Percentiles rank a stretch among this genome's conserved stretches.
phyloP scores from a whole-genome alignment of 37 sponge, comb jelly and placozoan species.

The Bolinopsis microptera region DNA sequence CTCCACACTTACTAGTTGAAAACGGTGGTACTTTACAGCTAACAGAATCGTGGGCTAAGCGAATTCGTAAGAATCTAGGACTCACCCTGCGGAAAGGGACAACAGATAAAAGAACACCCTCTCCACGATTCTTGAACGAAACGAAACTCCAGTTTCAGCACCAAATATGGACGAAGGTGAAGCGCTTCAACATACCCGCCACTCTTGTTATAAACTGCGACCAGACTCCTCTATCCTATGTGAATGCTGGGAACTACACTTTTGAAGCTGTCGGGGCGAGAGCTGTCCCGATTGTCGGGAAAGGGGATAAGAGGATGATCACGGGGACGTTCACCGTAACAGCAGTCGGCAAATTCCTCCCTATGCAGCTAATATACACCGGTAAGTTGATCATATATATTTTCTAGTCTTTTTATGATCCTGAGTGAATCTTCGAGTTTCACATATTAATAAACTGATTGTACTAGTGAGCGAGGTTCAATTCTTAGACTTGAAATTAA shows the following conservation, averaged over 20 bases:
- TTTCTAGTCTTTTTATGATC: too few relatives aligned
- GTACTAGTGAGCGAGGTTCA: too few relatives aligned
- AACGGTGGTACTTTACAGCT: slow-evolving; percentile 57
- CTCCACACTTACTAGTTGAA: slow-evolving; percentile 26
- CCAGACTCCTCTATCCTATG: slow-evolving; percentile 67
- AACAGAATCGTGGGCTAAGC: slow-evolving; percentile 50
- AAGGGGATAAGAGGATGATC: slow-evolving; percentile 64
- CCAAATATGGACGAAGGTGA: background rate
- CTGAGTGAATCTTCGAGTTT: too few relatives aligned
- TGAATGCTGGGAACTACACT: slow-evolving; percentile 62
- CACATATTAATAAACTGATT: too few relatives aligned
- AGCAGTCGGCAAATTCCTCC: slow-evolving; percentile 63
- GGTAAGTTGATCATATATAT: too few relatives aligned
- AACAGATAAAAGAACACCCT: slow-evolving; percentile 29
- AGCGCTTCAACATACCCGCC: slow-evolving; percentile 23
- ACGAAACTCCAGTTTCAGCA: slow-evolving; percentile 35
- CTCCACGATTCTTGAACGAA: slow-evolving; percentile 30
- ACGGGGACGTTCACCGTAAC: slow-evolving; percentile 64
- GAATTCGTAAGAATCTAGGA: background rate
- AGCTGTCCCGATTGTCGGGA: slow-evolving; percentile 2
- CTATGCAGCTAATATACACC: slow-evolving; percentile 65
- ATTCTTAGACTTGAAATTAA: too few relatives aligned
- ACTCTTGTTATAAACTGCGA: slow-evolving; percentile 48
- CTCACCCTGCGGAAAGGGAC: background rate
- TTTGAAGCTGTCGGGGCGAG: background rate